Base-by-base conservation (phyloP, 1,140 invertebrate species). In the Heliconius himera region DNA sequence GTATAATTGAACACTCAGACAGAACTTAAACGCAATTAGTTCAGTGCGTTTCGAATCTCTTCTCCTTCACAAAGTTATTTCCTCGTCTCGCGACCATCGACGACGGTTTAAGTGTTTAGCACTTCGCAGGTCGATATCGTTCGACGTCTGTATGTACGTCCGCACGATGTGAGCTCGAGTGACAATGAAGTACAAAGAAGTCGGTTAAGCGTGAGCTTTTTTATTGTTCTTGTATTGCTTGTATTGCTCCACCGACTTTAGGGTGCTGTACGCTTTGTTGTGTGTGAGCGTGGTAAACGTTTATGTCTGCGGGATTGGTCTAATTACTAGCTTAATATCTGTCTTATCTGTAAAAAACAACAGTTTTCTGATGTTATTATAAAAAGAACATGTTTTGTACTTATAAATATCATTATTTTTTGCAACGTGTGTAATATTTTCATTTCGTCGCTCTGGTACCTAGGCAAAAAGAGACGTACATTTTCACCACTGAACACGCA, bases 121-220 rank as follows among this genome's bases (percentile, higher is more conserved):
- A 75, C 54, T 60, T 26, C 54, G 73, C 33, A 36, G 74, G 51
- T 75, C 74, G 74, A 75, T 75, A 75, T 41, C 70, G 70, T 60
- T 60, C 74, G 70, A n/a, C 38, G 33, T 70, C 74, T n/a, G 60
- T 70, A 76, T 18, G 33, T 36, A 38, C 8, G 29, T 71, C 33
- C 26, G 46, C 36, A 70, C 74, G 38, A 71, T 36, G 70, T 71
- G 70, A 71, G 70, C 38, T 76, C 56, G 41, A 22, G 74, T 70
- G 56, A 76, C 60, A 70, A 33, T 41, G n/a, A 26, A 26, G 26
- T 70, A 70, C 74, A 76, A 76, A 76, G 74, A 38, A 38, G 20
- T 76, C 38, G 73, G 26, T 74, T 56, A 74, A 56, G 51, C 49
- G 49, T 41, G 22, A 49, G 8, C 11, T 9, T 29, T 2, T 29